A percentile compares a stretch with the other conserved stretches of the same genome.
Evolutionary conservation across 2,113 vertebrate genomes (phyloP).

Genomic region (Platanista minor): DNA sequence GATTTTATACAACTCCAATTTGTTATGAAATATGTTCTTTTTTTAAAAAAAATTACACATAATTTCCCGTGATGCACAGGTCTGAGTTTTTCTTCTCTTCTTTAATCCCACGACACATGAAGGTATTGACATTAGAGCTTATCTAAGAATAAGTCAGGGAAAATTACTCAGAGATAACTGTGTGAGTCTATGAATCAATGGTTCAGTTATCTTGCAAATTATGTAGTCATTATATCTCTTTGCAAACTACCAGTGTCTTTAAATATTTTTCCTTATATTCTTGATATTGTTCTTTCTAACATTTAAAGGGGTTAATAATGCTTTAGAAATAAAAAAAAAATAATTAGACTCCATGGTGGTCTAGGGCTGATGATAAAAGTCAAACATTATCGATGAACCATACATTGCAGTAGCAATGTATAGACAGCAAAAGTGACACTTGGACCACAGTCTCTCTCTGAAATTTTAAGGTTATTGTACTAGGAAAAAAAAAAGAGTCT

Average conservation of each 20-base stretch:
- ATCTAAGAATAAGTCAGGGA: neutral
- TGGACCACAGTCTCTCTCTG: neutral
- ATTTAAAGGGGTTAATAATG: neutral
- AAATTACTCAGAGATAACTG: neutral
- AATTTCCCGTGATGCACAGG: neutral
- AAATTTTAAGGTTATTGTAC: neutral
- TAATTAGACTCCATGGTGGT: neutral
- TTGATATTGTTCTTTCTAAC: neutral
- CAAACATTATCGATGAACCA: neutral
- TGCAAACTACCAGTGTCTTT: neutral
- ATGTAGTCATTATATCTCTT: neutral
- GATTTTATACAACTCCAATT: neutral
- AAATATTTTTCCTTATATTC: neutral
- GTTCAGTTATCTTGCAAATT: slow-evolving; percentile 7
- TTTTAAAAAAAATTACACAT: neutral
- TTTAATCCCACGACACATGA: neutral
- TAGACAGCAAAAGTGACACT: neutral
- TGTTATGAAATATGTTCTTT: neutral
- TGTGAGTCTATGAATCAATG: neutral
- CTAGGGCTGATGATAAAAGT: neutral
- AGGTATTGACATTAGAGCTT: neutral
- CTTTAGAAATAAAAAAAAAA: neutral
- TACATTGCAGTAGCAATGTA: neutral
- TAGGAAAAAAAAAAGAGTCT: neutral
- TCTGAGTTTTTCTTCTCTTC: neutral